Percentiles rank a stretch among this genome's conserved stretches.
These are phyloP conservation scores for Percina caprodes DNA, from an alignment of 2,113 vertebrate genomes.

Conservation along the genomic window DNA sequence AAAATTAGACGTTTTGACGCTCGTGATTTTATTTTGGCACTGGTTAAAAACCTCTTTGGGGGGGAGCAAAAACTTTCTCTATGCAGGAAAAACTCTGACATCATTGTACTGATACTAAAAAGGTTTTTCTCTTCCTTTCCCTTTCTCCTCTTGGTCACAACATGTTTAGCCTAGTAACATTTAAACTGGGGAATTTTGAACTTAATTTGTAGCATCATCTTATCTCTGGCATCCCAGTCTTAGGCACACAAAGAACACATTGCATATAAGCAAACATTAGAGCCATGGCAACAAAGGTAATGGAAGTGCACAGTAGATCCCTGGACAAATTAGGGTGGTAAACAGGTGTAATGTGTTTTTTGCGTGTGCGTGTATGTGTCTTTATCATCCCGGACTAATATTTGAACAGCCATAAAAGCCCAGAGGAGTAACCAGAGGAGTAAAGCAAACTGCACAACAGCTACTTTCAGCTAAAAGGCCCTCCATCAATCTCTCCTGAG, in stretches of 20 bases:
- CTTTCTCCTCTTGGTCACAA: neutral
- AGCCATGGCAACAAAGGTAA: slow-evolving; percentile 57
- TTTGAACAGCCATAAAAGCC: slow-evolving; percentile 63
- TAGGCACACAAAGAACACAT: neutral
- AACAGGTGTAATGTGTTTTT: slow-evolving; percentile 51
- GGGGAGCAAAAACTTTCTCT: too few relatives aligned
- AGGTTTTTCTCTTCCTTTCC: neutral
- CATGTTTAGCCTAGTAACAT: neutral
- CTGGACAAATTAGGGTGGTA: slow-evolving; percentile 44
- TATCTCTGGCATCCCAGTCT: neutral
- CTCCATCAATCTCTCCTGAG: slow-evolving; percentile 2
- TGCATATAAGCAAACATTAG: slow-evolving; percentile 49
- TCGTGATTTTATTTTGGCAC: too few relatives aligned
- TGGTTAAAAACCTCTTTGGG: too few relatives aligned
- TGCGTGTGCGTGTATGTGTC: slow-evolving; percentile 28
- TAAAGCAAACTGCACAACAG: slow-evolving; percentile 39
- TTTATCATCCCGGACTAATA: slow-evolving; percentile 60
- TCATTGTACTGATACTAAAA: neutral
- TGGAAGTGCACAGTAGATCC: slow-evolving; percentile 37
- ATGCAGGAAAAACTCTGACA: too few relatives aligned
- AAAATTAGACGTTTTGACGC: too few relatives aligned
- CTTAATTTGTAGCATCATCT: neutral
- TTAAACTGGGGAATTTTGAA: slow-evolving; percentile 3
- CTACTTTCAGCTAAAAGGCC: slow-evolving; percentile 1
- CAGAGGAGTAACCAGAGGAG: slow-evolving; percentile 27